phyloP scores from a whole-genome alignment of 2,888 invertebrate species.

The Campoplex nolae region DNA sequence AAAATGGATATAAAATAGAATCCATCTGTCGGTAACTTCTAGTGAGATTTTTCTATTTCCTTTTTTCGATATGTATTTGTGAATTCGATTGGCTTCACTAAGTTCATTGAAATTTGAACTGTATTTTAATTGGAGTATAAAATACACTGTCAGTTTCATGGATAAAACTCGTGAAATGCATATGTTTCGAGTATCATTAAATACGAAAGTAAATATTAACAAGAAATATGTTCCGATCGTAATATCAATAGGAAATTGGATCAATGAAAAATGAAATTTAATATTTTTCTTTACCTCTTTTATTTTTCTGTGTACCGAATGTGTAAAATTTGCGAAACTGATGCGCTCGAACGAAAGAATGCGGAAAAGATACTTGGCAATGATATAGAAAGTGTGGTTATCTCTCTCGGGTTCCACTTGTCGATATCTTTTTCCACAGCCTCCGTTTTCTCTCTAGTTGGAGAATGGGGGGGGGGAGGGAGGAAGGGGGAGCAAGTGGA shows the following conservation, averaged over 20 bases:
- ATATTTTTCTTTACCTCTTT: not conserved
- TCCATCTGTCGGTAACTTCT: not conserved
- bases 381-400: conserved; percentile 60
- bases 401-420: conserved; percentile 32
- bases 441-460: not conserved
- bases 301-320: conserved; percentile 13
- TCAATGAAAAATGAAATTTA: not conserved
- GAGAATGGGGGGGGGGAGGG: not conserved
- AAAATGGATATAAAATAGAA: not conserved
- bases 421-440: conserved; percentile 20
- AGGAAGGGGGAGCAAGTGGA: conserved; percentile 46
- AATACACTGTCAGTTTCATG: too few relatives aligned
- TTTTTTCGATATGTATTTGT: not conserved
- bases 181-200: too few relatives aligned
- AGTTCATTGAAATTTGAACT: too few relatives aligned
- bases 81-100: too few relatives aligned
- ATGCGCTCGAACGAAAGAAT: conserved; percentile 50
- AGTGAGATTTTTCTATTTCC: not conserved
- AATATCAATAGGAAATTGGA: too few relatives aligned
- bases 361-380: conserved; percentile 63
- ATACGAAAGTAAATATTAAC: too few relatives aligned
- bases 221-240: too few relatives aligned
- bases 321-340: conserved; percentile 50
- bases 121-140: too few relatives aligned
- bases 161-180: too few relatives aligned